These are phyloP conservation scores for Phyllotreta striolata DNA, from an alignment of 2,888 invertebrate genomes.

Conservation along the genomic window DNA sequence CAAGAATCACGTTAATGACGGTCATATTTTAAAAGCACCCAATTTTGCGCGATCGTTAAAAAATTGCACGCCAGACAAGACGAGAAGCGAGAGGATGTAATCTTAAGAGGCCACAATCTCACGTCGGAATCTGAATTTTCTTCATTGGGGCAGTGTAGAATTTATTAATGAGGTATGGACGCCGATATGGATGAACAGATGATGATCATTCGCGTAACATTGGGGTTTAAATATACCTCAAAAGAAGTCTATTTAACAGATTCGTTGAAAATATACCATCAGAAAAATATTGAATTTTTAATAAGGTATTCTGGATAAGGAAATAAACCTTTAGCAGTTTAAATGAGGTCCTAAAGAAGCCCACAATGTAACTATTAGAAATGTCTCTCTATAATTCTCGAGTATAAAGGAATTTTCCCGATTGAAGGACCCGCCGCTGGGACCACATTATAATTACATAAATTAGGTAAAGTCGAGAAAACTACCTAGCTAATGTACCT, in stretches of 20 bases:
- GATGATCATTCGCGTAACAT: slow-evolving; percentile 12
- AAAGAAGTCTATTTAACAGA: no score
- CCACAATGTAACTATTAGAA: no score
- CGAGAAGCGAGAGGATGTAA: slow-evolving; percentile 40
- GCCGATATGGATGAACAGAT: slow-evolving; percentile 30
- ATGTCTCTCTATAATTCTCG: no score
- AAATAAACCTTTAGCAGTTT: no score
- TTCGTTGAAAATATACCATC: no score
- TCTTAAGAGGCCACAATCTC: slow-evolving; percentile 40
- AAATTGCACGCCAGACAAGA: slow-evolving; percentile 39
- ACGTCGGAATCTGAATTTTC: slow-evolving; percentile 38
- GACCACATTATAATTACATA: slow-evolving; percentile 58
- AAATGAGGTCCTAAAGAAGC: no score
- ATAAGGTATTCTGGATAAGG: no score
- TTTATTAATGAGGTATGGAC: slow-evolving; percentile 54
- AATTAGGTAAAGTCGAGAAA: slow-evolving; percentile 60
- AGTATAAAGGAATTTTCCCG: slow-evolving; percentile 3
- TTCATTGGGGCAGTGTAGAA: slow-evolving; percentile 48
- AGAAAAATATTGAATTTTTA: no score
- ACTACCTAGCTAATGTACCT: slow-evolving; percentile 61
- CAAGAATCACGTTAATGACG: slow-evolving; percentile 28
- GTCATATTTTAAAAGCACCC: slow-evolving; percentile 33
- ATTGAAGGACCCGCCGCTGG: slow-evolving; percentile 21
- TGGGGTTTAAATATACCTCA: neutral
- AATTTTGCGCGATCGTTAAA: slow-evolving; percentile 38